A percentile compares a stretch with the other conserved stretches of the same genome.
Conservation (phyloP, 2,888 invertebrate species). For the Plebejus argus region DNA sequence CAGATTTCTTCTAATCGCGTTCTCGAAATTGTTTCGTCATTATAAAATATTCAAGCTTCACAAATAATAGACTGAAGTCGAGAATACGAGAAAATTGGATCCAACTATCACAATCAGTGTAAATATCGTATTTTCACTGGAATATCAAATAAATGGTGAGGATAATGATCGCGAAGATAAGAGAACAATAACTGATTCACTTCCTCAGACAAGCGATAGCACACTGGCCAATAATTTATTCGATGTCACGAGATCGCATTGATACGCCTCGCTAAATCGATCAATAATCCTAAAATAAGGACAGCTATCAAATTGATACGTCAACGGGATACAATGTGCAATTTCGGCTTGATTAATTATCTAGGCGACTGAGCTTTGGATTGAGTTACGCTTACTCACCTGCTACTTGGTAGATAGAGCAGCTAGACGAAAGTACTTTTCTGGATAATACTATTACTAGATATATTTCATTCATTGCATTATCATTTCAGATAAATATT, state of each 20-base stretch:
- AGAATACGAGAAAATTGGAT: slow-evolving; percentile 44
- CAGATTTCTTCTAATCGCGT: neutral
- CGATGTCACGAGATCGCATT: slow-evolving; percentile 60
- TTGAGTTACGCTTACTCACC: neutral
- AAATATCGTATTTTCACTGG: slow-evolving; percentile 1
- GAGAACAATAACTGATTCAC: slow-evolving; percentile 77
- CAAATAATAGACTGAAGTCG: slow-evolving; percentile 36
- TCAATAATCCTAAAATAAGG: slow-evolving; percentile 67
- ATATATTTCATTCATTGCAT: too few species aligned
- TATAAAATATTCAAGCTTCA: neutral
- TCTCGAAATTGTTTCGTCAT: neutral
- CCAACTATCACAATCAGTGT: slow-evolving; percentile 38
- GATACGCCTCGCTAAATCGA: slow-evolving; percentile 68
- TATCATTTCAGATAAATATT: too few species aligned
- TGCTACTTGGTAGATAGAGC: neutral
- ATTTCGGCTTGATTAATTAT: slow-evolving; percentile 17
- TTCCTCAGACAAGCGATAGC: slow-evolving; percentile 78
- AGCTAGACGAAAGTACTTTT: neutral
- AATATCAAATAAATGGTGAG: slow-evolving; percentile 58
- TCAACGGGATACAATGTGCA: slow-evolving; percentile 59
- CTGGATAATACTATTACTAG: neutral
- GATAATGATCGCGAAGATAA: slow-evolving; percentile 68
- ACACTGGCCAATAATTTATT: slow-evolving; percentile 61
- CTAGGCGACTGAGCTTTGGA: slow-evolving; percentile 2
- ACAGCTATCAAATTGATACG: slow-evolving; percentile 70